Percentiles rank a stretch among this genome's conserved stretches.
phyloP scores from a whole-genome alignment of 2,797 vertebrate genomes.

The Pipistrellus kuhlii region DNA sequence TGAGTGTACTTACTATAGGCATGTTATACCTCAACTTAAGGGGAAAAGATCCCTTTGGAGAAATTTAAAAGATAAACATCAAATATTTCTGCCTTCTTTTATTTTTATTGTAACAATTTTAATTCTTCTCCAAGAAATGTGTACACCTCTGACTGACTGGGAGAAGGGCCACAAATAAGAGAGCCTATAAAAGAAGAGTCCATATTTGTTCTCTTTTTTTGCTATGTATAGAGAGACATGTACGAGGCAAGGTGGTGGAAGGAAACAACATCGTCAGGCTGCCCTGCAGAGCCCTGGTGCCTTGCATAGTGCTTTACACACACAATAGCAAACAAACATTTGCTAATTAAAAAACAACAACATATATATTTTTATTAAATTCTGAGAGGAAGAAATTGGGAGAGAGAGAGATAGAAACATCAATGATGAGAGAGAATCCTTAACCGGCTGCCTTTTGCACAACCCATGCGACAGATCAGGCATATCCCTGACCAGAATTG shows the following conservation, averaged over 20 bases:
- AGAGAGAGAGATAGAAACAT: no score
- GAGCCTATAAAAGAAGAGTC: not conserved
- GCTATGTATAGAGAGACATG: not conserved
- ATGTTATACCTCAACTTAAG: not conserved
- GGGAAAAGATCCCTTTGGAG: not conserved
- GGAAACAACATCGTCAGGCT: no score
- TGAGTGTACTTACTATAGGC: not conserved
- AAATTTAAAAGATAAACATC: constrained; percentile 4
- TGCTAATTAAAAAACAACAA: not conserved
- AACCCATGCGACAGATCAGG: no score
- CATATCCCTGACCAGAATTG: no score
- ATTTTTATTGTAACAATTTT: not conserved
- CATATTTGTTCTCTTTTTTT: not conserved
- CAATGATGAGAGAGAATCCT: no score
- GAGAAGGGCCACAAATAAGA: not conserved
- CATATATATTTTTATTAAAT: no score
- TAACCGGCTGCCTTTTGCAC: no score
- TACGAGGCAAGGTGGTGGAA: not conserved
- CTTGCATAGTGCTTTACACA: not conserved
- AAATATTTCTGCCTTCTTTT: not conserved
- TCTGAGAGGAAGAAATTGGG: no score
- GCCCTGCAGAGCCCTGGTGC: not conserved
- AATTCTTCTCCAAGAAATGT: constrained; percentile 19
- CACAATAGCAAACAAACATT: not conserved
- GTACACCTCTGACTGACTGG: not conserved